Percentiles rank a stretch among this genome's conserved stretches.
phyloP scores from a whole-genome alignment of 2,797 vertebrate species.

The Selene dorsalis region DNA sequence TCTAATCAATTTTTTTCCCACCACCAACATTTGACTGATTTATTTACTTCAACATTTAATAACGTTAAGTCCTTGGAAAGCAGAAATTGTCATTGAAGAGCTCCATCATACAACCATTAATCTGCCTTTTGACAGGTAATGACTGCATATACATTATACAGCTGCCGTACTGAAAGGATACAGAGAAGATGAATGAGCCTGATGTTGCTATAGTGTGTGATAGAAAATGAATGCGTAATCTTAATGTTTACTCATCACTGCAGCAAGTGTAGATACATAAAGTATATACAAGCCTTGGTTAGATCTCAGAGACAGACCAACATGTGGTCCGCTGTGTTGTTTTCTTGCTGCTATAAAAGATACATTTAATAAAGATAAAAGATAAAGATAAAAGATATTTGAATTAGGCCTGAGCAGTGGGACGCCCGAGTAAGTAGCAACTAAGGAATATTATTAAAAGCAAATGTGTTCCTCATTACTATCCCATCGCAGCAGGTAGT shows the following conservation, averaged over 20 bases:
- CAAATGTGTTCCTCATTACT: slow-evolving; percentile 37
- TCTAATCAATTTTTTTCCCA: neutral
- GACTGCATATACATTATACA: neutral
- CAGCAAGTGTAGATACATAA: neutral
- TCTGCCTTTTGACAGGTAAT: slow-evolving; percentile 24
- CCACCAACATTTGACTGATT: neutral
- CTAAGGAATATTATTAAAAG: slow-evolving; percentile 39
- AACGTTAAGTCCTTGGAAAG: slow-evolving; percentile 9
- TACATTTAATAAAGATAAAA: no score
- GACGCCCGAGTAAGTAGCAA: slow-evolving; percentile 34
- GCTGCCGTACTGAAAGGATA: slow-evolving; percentile 1
- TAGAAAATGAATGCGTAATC: slow-evolving; percentile 19
- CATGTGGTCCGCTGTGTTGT: slow-evolving; percentile 23
- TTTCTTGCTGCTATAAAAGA: slow-evolving; percentile 35
- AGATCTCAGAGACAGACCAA: slow-evolving; percentile 13
- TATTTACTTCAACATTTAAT: slow-evolving; percentile 15
- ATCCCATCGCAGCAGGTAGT: slow-evolving; percentile 29
- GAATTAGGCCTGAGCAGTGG: slow-evolving; percentile 36
- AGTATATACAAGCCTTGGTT: slow-evolving; percentile 6
- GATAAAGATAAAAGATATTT: slow-evolving; percentile 55
- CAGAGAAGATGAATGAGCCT: slow-evolving; percentile 21
- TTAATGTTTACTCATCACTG: slow-evolving; percentile 2
- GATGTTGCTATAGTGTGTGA: neutral
- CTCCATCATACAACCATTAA: slow-evolving; percentile 11
- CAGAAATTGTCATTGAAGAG: neutral